Evolutionary conservation across 2,113 vertebrate species (phyloP).

Genomic region (Centropus unirufus): DNA sequence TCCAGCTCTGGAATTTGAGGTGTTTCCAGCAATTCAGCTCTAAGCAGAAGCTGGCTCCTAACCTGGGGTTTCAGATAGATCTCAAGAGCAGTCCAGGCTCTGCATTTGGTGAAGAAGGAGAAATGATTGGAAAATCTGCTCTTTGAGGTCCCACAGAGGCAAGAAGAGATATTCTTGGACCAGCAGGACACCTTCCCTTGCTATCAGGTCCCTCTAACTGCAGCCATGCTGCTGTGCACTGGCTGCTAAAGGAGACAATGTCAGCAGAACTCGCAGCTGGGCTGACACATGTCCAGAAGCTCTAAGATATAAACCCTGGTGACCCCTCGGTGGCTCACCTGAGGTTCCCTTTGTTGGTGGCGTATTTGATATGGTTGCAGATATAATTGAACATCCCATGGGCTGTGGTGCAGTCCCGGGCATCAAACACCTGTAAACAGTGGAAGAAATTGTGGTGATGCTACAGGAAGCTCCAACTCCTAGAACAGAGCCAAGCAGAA

Average conservation of each 20-base stretch:
- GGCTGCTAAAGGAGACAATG: accelerated
- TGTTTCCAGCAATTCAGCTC: neutral
- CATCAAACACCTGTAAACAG: constrained; percentile 91
- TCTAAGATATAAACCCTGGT: accelerated
- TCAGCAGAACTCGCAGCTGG: neutral
- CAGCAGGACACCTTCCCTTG: neutral
- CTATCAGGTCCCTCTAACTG: neutral
- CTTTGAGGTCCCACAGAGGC: neutral
- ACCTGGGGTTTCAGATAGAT: neutral
- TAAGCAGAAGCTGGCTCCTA: neutral
- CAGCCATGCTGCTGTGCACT: too few relatives aligned
- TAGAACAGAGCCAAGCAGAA: neutral
- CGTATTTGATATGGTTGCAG: constrained; percentile 98
- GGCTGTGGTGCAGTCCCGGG: constrained; percentile 94
- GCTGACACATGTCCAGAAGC: neutral
- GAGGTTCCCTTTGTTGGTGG: constrained; percentile 98
- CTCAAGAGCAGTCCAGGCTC: accelerated
- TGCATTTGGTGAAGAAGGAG: neutral
- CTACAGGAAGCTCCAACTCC: neutral
- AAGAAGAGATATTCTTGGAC: neutral
- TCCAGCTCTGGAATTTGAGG: neutral
- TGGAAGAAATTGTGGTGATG: neutral
- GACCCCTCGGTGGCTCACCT: constrained; percentile 76
- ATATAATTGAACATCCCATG: constrained; percentile 99
- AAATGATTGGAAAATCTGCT: neutral